Percentiles rank a stretch among this genome's conserved stretches.
These are phyloP conservation scores for Lateolabrax maculatus DNA, from an alignment of 2,797 vertebrate species.

Conservation along the genomic window DNA sequence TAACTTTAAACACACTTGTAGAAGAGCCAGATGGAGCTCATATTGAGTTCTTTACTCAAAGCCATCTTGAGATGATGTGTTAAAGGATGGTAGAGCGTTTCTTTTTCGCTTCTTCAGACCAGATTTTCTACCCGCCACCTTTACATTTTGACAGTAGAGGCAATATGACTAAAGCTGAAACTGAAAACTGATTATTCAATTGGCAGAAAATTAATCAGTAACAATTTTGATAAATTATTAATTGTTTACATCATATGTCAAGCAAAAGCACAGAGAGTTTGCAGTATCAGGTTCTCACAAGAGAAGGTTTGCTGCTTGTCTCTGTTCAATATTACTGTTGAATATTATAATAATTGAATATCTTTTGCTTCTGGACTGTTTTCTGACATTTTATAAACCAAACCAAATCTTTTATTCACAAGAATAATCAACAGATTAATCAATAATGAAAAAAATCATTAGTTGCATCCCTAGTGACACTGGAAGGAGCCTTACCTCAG, in stretches of 20 bases:
- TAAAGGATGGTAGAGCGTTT: constrained; percentile 10
- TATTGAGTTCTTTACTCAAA: constrained; percentile 31
- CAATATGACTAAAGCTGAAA: not conserved
- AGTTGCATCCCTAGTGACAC: not conserved
- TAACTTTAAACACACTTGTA: not conserved
- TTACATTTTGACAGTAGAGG: not conserved
- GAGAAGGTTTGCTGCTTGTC: not conserved
- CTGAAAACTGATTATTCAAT: not conserved
- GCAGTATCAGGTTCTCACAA: not conserved
- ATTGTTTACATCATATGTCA: not conserved
- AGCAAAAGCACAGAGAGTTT: not conserved
- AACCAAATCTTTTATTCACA: not conserved
- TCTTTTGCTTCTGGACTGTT: not conserved
- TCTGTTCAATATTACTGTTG: too few relatives aligned
- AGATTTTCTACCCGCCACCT: constrained; percentile 1
- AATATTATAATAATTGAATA: too few relatives aligned
- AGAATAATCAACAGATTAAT: not conserved
- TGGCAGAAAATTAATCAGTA: not conserved
- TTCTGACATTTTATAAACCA: not conserved
- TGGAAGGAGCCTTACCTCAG: not conserved
- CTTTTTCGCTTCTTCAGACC: not conserved
- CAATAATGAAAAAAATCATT: not conserved
- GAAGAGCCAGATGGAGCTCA: constrained; percentile 40
- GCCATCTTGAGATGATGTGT: constrained; percentile 44
- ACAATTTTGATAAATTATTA: too few relatives aligned